These are phyloP conservation scores for Enteromius anoplus DNA, from an alignment of 2,797 vertebrate species.

Conservation along the genomic window DNA sequence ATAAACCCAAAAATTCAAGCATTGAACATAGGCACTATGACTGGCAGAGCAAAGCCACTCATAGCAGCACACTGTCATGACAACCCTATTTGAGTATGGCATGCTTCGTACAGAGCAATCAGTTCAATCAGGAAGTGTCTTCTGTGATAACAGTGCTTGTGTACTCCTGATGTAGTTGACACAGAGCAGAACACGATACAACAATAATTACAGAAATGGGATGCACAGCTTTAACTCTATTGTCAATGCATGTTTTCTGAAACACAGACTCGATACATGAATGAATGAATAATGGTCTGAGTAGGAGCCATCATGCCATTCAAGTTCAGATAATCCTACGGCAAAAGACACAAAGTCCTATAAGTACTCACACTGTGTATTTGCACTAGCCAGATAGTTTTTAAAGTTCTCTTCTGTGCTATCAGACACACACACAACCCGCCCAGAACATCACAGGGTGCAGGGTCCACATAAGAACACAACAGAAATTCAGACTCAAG, in stretches of 20 bases:
- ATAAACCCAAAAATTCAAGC: conserved; percentile 31
- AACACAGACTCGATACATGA: conserved; percentile 11
- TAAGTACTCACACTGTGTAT: conserved; percentile 20
- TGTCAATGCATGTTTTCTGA: conserved; percentile 12
- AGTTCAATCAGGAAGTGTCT: conserved; percentile 36
- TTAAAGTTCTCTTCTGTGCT: conserved; percentile 19
- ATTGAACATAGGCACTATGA: conserved; percentile 45
- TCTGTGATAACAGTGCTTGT: conserved; percentile 25
- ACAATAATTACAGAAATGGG: neutral
- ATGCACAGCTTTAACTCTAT: conserved; percentile 45
- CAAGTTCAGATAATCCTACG: conserved; percentile 2
- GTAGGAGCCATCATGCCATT: conserved; percentile 7
- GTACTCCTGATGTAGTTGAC: neutral
- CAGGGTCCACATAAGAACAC: conserved; percentile 29
- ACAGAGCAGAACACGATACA: neutral
- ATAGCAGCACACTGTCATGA: conserved; percentile 39
- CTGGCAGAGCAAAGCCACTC: conserved; percentile 43
- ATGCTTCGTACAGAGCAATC: conserved; percentile 29
- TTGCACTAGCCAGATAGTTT: conserved; percentile 4
- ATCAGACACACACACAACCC: conserved; percentile 13
- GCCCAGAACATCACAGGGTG: conserved; percentile 10
- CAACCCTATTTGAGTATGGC: conserved; percentile 31
- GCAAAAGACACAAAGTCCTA: conserved; percentile 24
- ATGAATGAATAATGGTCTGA: neutral
- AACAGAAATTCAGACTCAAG: conserved; percentile 37